Percentiles rank a stretch among this genome's conserved stretches.
phyloP scores from a whole-genome alignment of 2,888 invertebrate species.

The Eueremaeus valkanovi region DNA sequence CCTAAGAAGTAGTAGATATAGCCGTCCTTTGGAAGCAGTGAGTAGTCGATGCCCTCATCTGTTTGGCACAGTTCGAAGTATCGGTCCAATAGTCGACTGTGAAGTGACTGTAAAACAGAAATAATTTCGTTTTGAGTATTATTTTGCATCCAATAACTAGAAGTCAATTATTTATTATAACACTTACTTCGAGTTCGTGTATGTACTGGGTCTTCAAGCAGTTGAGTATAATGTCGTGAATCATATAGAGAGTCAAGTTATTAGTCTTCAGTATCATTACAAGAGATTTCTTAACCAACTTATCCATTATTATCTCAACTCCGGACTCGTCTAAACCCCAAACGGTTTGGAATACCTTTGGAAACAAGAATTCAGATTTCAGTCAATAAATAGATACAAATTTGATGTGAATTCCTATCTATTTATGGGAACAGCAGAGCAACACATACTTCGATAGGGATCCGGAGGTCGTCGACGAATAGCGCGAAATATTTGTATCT shows the following conservation, averaged over 20 bases:
- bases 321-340: conserved; percentile 56
- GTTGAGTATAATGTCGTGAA: conserved; percentile 65
- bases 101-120: conserved; percentile 31
- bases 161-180: too few relatives aligned
- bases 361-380: too few relatives aligned
- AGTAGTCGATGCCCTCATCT: conserved; percentile 53
- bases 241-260: conserved; percentile 58
- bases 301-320: conserved; percentile 63
- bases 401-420: neutral
- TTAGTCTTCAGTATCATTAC: conserved; percentile 50
- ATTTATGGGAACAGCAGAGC: neutral
- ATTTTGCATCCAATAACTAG: too few relatives aligned
- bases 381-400: too few relatives aligned
- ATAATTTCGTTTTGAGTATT: too few relatives aligned
- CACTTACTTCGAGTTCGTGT: conserved; percentile 31
- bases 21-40: conserved; percentile 65
- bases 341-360: conserved; percentile 56
- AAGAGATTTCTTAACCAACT: conserved; percentile 64
- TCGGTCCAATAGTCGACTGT: conserved; percentile 7
- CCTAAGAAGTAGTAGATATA: conserved; percentile 70
- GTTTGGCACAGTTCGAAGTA: conserved; percentile 4
- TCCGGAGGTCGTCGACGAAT: conserved; percentile 66
- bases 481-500: conserved; percentile 64
- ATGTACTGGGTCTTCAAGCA: conserved; percentile 57
- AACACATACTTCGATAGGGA: conserved; percentile 59